Percentiles rank a stretch among this genome's conserved stretches.
These are phyloP conservation scores for Drosophila tripunctata DNA, from an alignment of 2,888 invertebrate species.

Conservation along the genomic window DNA sequence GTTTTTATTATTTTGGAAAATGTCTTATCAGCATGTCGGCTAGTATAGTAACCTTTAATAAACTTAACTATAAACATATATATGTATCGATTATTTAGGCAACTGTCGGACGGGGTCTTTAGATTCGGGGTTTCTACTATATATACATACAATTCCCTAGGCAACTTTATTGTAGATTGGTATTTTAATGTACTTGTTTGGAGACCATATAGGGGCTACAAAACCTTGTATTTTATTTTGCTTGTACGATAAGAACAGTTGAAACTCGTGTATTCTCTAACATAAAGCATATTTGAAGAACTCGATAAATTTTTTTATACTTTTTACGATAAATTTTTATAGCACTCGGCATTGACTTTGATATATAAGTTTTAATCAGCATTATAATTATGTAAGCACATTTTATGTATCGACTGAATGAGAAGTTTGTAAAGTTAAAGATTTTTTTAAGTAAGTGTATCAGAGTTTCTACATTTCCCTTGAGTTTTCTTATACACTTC, in stretches of 20 bases:
- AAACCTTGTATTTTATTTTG: constrained; percentile 25
- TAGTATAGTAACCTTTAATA: background rate
- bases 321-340: background rate
- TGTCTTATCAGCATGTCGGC: constrained; percentile 5
- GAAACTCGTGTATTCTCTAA: constrained; percentile 1
- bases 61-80: background rate
- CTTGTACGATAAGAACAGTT: constrained; percentile 37
- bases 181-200: constrained; percentile 21
- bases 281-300: background rate
- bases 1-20: constrained; percentile 2
- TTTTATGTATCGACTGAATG: background rate
- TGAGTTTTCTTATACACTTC: background rate
- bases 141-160: constrained; percentile 6
- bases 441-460: background rate
- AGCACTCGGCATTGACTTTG: constrained; percentile 5
- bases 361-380: constrained; percentile 3
- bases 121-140: background rate
- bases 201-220: background rate
- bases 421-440: too few species aligned
- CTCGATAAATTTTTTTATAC: background rate
- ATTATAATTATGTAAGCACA: background rate
- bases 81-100: constrained; percentile 1
- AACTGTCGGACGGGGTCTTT: background rate
- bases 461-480: background rate
- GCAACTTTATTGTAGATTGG: constrained; percentile 8